A percentile compares a stretch with the other conserved stretches of the same genome.
Conservation (phyloP, 2,888 invertebrate genomes). For the Trachelus tabidus region DNA sequence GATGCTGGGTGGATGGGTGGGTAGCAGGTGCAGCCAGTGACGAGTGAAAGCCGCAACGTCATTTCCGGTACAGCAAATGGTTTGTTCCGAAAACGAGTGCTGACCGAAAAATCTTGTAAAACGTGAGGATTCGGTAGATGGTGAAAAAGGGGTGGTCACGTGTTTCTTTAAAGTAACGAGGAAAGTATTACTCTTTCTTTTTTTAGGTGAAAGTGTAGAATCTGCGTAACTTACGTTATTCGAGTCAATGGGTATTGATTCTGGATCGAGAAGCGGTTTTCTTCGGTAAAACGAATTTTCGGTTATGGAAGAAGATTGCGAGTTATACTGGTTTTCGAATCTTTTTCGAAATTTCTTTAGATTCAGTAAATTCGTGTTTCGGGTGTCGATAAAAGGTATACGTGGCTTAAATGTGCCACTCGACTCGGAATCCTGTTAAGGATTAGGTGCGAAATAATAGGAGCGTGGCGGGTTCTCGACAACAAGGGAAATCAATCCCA, state of each 20-base stretch:
- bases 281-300: background rate
- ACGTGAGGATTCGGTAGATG: background rate
- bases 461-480: conserved; percentile 27
- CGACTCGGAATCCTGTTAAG: conserved; percentile 1
- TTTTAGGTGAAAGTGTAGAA: background rate
- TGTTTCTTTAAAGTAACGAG: background rate
- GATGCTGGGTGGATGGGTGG: background rate
- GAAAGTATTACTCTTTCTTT: background rate
- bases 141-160: background rate
- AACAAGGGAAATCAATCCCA: conserved; percentile 49
- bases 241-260: background rate
- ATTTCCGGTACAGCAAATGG: conserved; percentile 19
- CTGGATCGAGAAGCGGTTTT: background rate
- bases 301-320: background rate
- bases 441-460: conserved; percentile 32
- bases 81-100: conserved; percentile 19
- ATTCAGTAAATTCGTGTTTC: background rate
- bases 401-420: background rate
- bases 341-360: background rate
- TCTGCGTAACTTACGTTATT: background rate
- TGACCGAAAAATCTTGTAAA: background rate
- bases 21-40: conserved; percentile 27
- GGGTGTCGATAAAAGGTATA: background rate
- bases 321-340: background rate
- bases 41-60: conserved; percentile 24